Base-by-base conservation (phyloP, 2,797 vertebrate species). In the Hoplostethus mediterraneus region DNA sequence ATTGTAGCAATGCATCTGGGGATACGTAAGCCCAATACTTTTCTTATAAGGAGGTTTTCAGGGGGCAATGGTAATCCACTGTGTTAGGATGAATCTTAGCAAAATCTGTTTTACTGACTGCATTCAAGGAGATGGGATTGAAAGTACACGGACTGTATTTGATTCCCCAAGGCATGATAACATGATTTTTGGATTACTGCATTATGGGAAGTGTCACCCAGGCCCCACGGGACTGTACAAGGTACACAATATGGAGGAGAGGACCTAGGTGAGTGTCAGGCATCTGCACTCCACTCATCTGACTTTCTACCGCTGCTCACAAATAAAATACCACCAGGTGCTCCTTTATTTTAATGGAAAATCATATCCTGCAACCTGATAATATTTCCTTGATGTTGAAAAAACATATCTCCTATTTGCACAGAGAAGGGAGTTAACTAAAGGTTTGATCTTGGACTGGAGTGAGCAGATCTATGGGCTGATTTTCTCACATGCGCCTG, bases 121-220 rank as follows among this genome's bases (percentile, higher is more conserved):
- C 75, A 89, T 90, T 87, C 85, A 85, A 73, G 82, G 83, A 92
- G 90, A 94, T 88, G 81, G 89, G 89, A 90, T 90, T 92, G 90
- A 81, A 84, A 81, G 81, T 79, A 78, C 80, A 87, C 87, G 90
- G 86, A 81, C 77, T 91, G 78, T 90, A 77, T 90, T 86, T 88
- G 73, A 92, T 77, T 86, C 90, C 88, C 89, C 17, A 69, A 75
- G 82, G 84, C 69, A 90, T 63, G 81, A 82, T 86, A 88, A 92
- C 91, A 94, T 91, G 92, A 90, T 93, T 92, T 91, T 87, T 91
- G 90, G 91, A 93, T 94, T 93, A 94, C 79, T 86, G 93, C 86
- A 91, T 91, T 90, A 92, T 84, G 89, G 87, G 48, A 90, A 87
- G 90, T 89, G 88, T 88, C 85, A 90, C 86, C 82, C 74, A 63